Evolutionary conservation across 2,113 vertebrate genomes (phyloP).

Genomic region (Rissa tridactyla): DNA sequence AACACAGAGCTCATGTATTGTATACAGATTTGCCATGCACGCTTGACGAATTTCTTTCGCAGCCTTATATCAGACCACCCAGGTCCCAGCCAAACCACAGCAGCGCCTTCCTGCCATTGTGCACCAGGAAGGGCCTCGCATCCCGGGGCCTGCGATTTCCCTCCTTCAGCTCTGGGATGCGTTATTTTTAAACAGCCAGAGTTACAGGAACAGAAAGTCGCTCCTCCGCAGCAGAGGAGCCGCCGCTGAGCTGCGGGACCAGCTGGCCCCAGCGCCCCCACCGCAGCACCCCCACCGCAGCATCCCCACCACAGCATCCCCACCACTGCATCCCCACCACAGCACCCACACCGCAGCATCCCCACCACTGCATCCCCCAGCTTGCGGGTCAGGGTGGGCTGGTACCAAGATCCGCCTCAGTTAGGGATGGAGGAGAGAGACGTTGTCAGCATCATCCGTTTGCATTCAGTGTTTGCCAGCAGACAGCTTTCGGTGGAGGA

Average conservation of each 20-base stretch:
- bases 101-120: conserved; percentile 87
- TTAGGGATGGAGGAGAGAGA: neutral
- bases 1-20: neutral
- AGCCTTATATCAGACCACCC: conserved; percentile 51
- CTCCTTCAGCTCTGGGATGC: neutral
- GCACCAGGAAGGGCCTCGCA: conserved; percentile 78
- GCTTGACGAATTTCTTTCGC: neutral
- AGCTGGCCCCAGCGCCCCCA: neutral
- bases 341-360: too few relatives aligned
- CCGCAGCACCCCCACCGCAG: too few relatives aligned
- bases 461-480: neutral
- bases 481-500: neutral
- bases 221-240: neutral
- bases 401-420: neutral
- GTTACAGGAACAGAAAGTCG: conserved; percentile 52
- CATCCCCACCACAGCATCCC: too few relatives aligned
- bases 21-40: neutral
- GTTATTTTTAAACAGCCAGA: conserved; percentile 47
- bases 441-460: accelerated
- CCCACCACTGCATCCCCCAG: accelerated
- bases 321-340: too few relatives aligned
- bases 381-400: neutral
- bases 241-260: accelerated
- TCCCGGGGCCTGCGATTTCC: conserved; percentile 51
- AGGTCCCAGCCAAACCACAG: conserved; percentile 75